A percentile compares a stretch with the other conserved stretches of the same genome.
Evolutionary conservation across 2,888 invertebrate genomes (phyloP).

Genomic region (Silvanus unidentatus): DNA sequence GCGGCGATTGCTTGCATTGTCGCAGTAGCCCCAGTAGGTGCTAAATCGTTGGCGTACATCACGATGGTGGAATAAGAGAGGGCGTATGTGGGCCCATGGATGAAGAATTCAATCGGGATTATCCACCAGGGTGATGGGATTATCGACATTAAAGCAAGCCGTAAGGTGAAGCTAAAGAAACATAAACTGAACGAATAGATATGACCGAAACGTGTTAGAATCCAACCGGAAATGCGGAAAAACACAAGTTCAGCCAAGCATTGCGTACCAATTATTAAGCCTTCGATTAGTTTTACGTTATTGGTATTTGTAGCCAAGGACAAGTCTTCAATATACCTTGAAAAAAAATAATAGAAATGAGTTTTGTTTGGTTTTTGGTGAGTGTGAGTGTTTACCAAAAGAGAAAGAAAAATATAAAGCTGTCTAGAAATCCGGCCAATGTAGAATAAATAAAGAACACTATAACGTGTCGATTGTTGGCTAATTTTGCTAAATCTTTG

Average conservation of each 20-base stretch:
- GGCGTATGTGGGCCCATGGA: slow-evolving; percentile 85
- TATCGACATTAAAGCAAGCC: slow-evolving; percentile 69
- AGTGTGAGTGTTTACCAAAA: not conserved
- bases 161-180: slow-evolving; percentile 67
- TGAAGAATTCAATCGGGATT: slow-evolving; percentile 69
- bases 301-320: slow-evolving; percentile 57
- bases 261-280: slow-evolving; percentile 71
- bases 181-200: slow-evolving; percentile 74
- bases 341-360: slow-evolving; percentile 9
- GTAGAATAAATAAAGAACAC: slow-evolving; percentile 69
- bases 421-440: slow-evolving; percentile 70
- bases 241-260: slow-evolving; percentile 75
- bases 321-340: slow-evolving; percentile 72
- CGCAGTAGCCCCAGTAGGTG: slow-evolving; percentile 64
- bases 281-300: slow-evolving; percentile 72
- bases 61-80: slow-evolving; percentile 79
- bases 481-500: slow-evolving; percentile 57
- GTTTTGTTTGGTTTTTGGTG: not conserved
- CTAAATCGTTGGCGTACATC: slow-evolving; percentile 52
- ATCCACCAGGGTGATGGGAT: slow-evolving; percentile 78
- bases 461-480: slow-evolving; percentile 59
- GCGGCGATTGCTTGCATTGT: slow-evolving; percentile 82
- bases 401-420: slow-evolving; percentile 75
- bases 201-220: slow-evolving; percentile 73
- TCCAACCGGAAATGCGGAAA: slow-evolving; percentile 61